Percentiles rank a stretch among this genome's conserved stretches.
Evolutionary conservation across 64 coral and sea anemone species (phyloP).

Genomic region (Montipora efflorescens): DNA sequence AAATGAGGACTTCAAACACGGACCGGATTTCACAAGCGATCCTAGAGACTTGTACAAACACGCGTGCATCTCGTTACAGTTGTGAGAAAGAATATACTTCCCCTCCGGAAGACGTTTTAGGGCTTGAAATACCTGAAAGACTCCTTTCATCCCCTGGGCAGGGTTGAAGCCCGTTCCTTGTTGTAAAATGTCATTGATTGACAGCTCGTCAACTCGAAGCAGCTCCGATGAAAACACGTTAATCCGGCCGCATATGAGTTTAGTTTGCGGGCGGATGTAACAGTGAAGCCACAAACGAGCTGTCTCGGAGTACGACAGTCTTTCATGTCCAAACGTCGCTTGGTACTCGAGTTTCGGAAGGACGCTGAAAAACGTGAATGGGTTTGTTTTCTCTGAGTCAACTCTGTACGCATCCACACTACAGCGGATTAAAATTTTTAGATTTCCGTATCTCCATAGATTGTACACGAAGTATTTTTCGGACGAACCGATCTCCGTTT

Average conservation of each 20-base stretch:
- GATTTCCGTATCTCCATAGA: constrained; percentile 89
- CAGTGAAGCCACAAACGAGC: constrained; percentile 67
- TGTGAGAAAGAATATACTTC: constrained; percentile 66
- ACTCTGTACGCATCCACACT: constrained; percentile 80
- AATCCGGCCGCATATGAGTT: constrained; percentile 76
- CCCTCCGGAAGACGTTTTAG: constrained; percentile 38
- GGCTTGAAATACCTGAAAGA: constrained; percentile 75
- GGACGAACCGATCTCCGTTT: background rate
- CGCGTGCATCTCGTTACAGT: constrained; percentile 71
- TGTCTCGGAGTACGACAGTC: constrained; percentile 66
- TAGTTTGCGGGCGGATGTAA: constrained; percentile 78
- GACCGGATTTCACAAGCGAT: background rate
- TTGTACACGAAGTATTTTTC: constrained; percentile 75
- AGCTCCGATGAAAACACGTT: constrained; percentile 54
- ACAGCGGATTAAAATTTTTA: constrained; percentile 75
- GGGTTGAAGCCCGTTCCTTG: constrained; percentile 77
- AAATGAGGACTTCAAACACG: constrained; percentile 21
- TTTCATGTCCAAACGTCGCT: constrained; percentile 77
- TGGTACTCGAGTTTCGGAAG: constrained; percentile 88
- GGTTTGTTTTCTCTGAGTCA: background rate
- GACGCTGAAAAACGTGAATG: constrained; percentile 70
- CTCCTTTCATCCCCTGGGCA: constrained; percentile 76
- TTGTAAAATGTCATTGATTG: constrained; percentile 56
- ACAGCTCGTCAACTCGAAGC: constrained; percentile 77
- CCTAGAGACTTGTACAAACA: constrained; percentile 72